Percentiles rank a stretch among this genome's conserved stretches.
These are phyloP conservation scores for Cosmopolites sordidus DNA, from an alignment of 2,888 invertebrate genomes.

Conservation along the genomic window DNA sequence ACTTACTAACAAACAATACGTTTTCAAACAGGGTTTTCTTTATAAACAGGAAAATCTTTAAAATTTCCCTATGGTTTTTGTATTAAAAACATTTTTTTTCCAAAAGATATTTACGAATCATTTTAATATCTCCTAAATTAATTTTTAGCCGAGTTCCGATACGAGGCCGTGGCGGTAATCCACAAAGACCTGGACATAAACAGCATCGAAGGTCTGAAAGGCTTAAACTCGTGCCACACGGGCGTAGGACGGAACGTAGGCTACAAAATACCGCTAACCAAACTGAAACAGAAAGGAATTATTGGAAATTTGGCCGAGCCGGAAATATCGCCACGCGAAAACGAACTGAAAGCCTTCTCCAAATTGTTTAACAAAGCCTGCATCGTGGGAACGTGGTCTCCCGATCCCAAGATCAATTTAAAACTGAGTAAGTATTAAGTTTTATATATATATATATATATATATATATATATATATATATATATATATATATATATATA, in stretches of 20 bases:
- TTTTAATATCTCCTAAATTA: no score
- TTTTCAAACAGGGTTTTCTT: no score
- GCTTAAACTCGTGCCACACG: constrained; percentile 81
- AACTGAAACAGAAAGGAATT: constrained; percentile 65
- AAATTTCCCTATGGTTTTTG: no score
- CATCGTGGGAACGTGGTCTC: constrained; percentile 80
- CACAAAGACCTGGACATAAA: constrained; percentile 69
- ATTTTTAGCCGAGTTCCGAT: constrained; percentile 68
- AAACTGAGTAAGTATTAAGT: constrained; percentile 66
- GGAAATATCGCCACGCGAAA: constrained; percentile 67
- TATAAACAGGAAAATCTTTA: no score
- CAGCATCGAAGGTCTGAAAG: constrained; percentile 64
- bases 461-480: no score
- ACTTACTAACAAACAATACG: no score
- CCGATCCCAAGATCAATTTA: constrained; percentile 65
- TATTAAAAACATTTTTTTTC: no score
- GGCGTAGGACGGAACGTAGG: constrained; percentile 85
- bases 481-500: no score
- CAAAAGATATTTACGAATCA: no score
- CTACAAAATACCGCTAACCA: constrained; percentile 77
- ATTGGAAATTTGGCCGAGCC: constrained; percentile 66
- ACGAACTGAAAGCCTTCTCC: constrained; percentile 76
- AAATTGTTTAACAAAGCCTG: constrained; percentile 79
- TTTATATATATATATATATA: no score
- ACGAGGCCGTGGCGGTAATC: constrained; percentile 77